Evolutionary conservation across 2,797 vertebrate species (phyloP), one percentile per base, ranked within the genome.

Genomic region (Karalla daura): DNA sequence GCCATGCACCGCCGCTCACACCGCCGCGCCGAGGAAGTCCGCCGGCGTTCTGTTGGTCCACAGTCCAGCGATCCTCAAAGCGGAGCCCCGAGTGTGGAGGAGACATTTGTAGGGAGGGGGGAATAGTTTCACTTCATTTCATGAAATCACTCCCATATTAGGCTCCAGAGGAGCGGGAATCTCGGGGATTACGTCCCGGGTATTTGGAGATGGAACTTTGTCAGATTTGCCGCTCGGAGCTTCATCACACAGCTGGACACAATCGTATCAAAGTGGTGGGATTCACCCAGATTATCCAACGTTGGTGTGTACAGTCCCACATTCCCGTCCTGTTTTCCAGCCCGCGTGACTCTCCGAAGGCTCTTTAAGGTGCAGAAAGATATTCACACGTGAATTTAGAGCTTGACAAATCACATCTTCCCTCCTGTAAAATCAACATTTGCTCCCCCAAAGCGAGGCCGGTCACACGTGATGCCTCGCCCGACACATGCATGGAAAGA

Each of bases 1-100:
- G 80, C 81, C 77, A 85, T 67, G 87, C 80, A 81, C 80, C 74
- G 59, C 15, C 52, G 50, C 78, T 81, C 81, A 24, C 76, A 79
- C 74, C 69, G 78, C 74, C 69, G 50, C 40, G 21, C 63, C 0
- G 74, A 78, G 78, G 85, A 91, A 83, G 84, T 88, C 80, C 66
- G 75, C 43, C 65, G 39, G 39, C 39, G 27, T 49, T 70, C 44
- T 3, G 20, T 12, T 66, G 46, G 62, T 30, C 32, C 21, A 54
- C 69, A 15, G 70, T 47, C 70, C 65, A 53, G 63, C 24, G 32
- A 53, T 18, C 64, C 61, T 76, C 59, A 58, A 63, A 79, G 55
- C 52, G 65, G 54, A 79, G 70, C 27, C 58, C 7, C 18, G 41
- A 46, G 47, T 62, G 51, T 15, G 25, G 44, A 32, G 25, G 3